phyloP scores from a whole-genome alignment of 2,113 vertebrate species.

The Callipepla squamata region DNA sequence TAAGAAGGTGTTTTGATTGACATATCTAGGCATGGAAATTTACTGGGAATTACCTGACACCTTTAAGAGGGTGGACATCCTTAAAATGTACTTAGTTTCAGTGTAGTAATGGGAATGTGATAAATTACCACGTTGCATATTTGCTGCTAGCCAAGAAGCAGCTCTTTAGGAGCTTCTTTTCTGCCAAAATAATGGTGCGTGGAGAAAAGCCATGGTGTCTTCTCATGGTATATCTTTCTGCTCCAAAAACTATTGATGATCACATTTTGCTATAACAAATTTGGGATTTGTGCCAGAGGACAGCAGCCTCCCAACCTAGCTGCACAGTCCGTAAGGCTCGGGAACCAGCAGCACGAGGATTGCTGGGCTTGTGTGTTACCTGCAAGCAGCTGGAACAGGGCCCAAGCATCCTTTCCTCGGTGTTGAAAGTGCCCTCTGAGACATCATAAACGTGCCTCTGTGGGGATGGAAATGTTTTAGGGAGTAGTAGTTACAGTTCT shows the following conservation, averaged over 20 bases:
- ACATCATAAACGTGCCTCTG: neutral
- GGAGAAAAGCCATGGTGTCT: neutral
- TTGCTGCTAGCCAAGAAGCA: neutral
- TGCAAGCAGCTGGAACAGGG: neutral
- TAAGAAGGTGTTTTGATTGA: constrained; percentile 22
- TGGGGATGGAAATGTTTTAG: neutral
- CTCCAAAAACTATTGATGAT: neutral
- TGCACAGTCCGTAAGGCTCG: neutral
- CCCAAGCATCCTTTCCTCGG: neutral
- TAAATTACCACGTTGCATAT: neutral
- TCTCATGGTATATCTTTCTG: neutral
- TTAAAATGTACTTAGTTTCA: constrained; percentile 16
- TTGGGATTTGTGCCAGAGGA: neutral
- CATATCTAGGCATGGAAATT: constrained; percentile 10
- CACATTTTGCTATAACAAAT: neutral
- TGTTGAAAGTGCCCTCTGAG: neutral
- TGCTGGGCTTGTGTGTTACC: neutral
- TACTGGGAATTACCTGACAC: constrained; percentile 26
- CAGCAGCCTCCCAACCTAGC: neutral
- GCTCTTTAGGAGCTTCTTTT: neutral
- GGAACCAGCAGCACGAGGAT: rapidly evolving
- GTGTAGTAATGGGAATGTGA: constrained; percentile 6
- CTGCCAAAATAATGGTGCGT: neutral
- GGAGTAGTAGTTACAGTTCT: neutral
- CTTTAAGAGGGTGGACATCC: neutral